A percentile compares a stretch with the other conserved stretches of the same genome.
Conservation (phyloP, 2,113 vertebrate species). For the Nannospalax galili region DNA sequence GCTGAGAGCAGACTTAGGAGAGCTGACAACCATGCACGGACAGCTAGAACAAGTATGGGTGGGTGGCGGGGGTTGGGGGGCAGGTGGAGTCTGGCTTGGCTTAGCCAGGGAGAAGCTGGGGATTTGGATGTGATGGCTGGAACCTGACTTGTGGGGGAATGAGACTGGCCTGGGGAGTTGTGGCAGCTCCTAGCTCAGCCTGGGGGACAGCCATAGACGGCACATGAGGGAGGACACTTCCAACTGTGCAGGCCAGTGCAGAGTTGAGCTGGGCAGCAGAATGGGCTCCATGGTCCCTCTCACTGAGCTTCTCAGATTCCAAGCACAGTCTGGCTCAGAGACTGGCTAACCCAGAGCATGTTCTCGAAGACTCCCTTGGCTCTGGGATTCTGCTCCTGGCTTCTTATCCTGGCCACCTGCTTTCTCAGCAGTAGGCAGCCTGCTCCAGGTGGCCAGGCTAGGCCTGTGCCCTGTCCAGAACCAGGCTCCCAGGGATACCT, state of each 20-base stretch:
- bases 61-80: no score
- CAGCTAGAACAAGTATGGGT: not conserved
- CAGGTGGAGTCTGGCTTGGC: not conserved
- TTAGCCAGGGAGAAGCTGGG: not conserved
- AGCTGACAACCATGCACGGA: accelerated
- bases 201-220: not conserved
- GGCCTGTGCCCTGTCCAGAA: not conserved
- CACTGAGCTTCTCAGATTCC: not conserved
- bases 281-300: not conserved
- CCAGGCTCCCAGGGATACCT: not conserved
- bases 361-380: not conserved
- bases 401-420: not conserved
- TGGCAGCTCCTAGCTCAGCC: not conserved
- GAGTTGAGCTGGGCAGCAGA: not conserved
- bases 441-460: not conserved
- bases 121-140: accelerated
- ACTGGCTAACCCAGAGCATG: not conserved
- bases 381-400: not conserved
- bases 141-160: not conserved
- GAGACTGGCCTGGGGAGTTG: not conserved
- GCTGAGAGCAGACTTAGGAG: accelerated
- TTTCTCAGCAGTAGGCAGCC: not conserved
- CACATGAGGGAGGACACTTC: not conserved
- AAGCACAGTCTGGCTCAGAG: not conserved
- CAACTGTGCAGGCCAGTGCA: not conserved